Base-by-base conservation (phyloP, 2,888 invertebrate genomes). In the Agriopis marginaria region DNA sequence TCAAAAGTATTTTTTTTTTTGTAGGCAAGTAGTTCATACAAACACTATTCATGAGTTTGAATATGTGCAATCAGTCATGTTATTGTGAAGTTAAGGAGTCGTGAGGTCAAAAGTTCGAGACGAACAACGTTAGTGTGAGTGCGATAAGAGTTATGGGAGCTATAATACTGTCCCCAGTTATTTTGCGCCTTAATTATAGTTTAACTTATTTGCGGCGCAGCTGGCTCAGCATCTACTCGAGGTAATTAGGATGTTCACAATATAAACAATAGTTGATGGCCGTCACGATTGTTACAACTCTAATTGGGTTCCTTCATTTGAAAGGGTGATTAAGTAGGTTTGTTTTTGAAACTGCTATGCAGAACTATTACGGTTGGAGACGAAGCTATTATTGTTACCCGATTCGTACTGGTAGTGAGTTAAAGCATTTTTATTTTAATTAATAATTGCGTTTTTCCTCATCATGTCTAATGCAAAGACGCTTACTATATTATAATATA, bases 201-300 rank as follows among this genome's bases (percentile, higher is more conserved):
- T 92, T 91, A 91, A 92, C 91, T 91, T 90, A 89, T 89, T 89
- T 85, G 84, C 80, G 81, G 79, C 79, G 79, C 89, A 89, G 89
- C 86, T 90, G 77, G 77, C 80, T 53, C 40, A 53, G 51, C 64
- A 60, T 68, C 72, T 67, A 73, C 75, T 75, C 72, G 70, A 59
- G 65, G 71, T 77, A 76, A 77, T 77, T 77, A 75, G 65, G 72
- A 73, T 73, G 71, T 74, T 75, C 74, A 76, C 68, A 71, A 77
- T 73, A 77, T 74, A 75, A 75, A 76, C 76, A 76, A 77, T 75
- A 76, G 69, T 72, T 73, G 63, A 75, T 73, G 60, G 71, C 68
- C 72, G 72, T 72, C 73, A 73, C 67, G 66, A 73, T 73, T 63
- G 70, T 68, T 61, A 70, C 69, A 32, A 12, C 61, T 63, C 70